Base-by-base conservation (phyloP, 2,113 vertebrate species). In the Lamprotornis superbus region DNA sequence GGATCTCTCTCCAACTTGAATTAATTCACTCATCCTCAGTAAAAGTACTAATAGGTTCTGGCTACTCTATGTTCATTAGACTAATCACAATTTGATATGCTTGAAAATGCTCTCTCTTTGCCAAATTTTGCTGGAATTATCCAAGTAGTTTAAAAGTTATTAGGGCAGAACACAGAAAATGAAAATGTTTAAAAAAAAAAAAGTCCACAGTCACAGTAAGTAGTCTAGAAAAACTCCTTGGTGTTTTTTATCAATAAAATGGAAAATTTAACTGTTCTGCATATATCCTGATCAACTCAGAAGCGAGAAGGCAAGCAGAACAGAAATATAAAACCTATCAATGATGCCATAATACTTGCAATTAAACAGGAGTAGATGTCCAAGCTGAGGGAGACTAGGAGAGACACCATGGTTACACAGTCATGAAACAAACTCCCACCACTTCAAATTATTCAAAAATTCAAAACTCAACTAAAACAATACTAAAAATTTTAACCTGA, bases 31-130 rank as follows among this genome's bases (percentile, higher is more conserved):
- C 50, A 83, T 90, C 50, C 30, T 77, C 50, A 67, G 50, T 87
- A 90, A 74, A 25, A 82, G 63, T 55, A 42, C 75, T 96, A 90
- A 93, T 77, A 94, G 59, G 79, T 92, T 88, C 88, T 94, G 83
- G 88, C 70, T 92, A 85, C 85, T 92, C 75, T 88, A 30, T 94
- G 90, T 94, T 94, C 79, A 92, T 97, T 95, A 92, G 81, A 83
- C 85, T 90, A 93, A 90, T 92, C 76, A 28, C 46, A 87, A 67
- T 88, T 86, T 77, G 49, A 93, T 76, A 93, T 86, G 85, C 79
- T 93, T 88, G 79, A 80, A 90, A 93, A 87, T 88, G 19, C 21
- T 69, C 53, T 76, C 25, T 57, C 88, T 85, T 83, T 86, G 85
- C 82, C 83, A 95, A 80, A 86, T 95, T 90, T 90, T 93, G 21